Conservation (phyloP, 2,797 vertebrate genomes). For the Lerista edwardsae region DNA sequence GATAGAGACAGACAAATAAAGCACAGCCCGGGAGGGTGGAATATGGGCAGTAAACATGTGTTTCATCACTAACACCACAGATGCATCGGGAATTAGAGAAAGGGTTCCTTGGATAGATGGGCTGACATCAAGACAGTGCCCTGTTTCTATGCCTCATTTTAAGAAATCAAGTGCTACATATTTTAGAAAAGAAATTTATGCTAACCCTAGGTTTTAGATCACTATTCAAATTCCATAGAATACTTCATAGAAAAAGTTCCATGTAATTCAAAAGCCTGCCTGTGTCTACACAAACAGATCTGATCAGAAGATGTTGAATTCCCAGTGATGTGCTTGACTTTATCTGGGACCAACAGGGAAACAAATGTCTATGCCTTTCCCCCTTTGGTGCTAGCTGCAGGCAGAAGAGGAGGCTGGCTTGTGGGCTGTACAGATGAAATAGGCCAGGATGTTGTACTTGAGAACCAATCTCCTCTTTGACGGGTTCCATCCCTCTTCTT, state of each 20-base stretch:
- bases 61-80: background rate
- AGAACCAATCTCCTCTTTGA: constrained; percentile 37
- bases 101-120: background rate
- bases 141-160: background rate
- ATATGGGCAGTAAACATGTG: background rate
- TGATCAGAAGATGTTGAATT: background rate
- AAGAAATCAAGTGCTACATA: too few relatives aligned
- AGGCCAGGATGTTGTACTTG: constrained; percentile 36
- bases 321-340: background rate
- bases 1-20: background rate
- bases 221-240: background rate
- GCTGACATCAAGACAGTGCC: background rate
- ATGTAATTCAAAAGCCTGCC: background rate
- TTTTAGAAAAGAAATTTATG: background rate
- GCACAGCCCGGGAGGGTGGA: too few relatives aligned
- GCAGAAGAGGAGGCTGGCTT: background rate
- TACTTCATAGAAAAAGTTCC: background rate
- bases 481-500: constrained; percentile 33
- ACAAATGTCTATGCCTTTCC: background rate
- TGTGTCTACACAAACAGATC: background rate
- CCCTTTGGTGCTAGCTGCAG: background rate
- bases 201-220: too few relatives aligned
- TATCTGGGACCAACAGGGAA: background rate
- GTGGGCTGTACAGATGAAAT: background rate
- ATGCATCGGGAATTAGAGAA: background rate